These are phyloP conservation scores for Zaprionus africanus DNA, from an alignment of 1,140 invertebrate species.

Conservation along the genomic window DNA sequence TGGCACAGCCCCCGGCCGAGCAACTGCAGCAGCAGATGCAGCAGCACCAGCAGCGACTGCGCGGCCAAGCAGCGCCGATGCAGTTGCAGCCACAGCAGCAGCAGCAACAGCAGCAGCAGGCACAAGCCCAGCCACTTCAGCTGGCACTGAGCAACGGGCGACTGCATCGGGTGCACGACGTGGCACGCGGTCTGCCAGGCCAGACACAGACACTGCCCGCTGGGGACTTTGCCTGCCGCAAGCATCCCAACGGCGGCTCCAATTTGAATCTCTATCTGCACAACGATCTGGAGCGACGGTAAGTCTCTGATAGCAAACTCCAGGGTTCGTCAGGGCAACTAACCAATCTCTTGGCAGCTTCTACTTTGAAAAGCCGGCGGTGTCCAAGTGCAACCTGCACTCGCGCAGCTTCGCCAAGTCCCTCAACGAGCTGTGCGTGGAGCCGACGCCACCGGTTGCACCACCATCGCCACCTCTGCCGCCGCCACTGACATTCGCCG, in stretches of 20 bases:
- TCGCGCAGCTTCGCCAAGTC: conserved; percentile 81
- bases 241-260: conserved; percentile 60
- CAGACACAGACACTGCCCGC: conserved; percentile 63
- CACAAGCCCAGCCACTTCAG: conserved; percentile 2
- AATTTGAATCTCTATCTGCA: conserved; percentile 63
- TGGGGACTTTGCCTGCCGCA: conserved; percentile 57
- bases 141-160: conserved; percentile 34
- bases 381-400: conserved; percentile 76
- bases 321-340: not conserved
- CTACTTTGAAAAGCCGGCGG: conserved; percentile 76
- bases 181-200: conserved; percentile 8
- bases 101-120: conserved; percentile 24
- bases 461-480: not conserved
- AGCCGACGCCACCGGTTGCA: conserved; percentile 40
- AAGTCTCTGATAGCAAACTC: conserved; percentile 6
- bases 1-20: not conserved
- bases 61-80: not conserved
- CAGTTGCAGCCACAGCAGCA: conserved; percentile 17
- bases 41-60: conserved; percentile 3
- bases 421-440: conserved; percentile 78
- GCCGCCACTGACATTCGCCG: conserved; percentile 53
- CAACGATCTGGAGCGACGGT: conserved; percentile 67
- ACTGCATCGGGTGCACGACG: conserved; percentile 64
- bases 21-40: conserved; percentile 19
- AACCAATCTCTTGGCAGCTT: conserved; percentile 47